phyloP scores from a whole-genome alignment of 2,113 vertebrate genomes.

The Motacilla alba region DNA sequence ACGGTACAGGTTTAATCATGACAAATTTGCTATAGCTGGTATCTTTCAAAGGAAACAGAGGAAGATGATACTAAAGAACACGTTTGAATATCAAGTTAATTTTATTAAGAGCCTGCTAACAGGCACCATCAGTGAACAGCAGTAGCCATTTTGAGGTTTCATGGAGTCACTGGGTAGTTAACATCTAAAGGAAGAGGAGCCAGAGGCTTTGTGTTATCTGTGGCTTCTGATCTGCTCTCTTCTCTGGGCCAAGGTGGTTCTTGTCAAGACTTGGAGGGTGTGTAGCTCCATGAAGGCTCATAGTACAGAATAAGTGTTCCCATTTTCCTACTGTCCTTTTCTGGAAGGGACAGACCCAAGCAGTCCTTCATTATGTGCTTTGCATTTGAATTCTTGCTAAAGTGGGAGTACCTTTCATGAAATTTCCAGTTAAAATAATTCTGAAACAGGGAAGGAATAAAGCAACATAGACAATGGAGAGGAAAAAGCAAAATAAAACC shows the following conservation, averaged over 20 bases:
- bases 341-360: constrained; percentile 68
- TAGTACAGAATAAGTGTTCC: constrained; percentile 76
- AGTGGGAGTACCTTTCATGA: constrained; percentile 55
- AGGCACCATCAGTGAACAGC: background rate
- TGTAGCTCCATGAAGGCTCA: constrained; percentile 60
- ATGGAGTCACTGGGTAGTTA: background rate
- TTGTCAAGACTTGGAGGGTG: constrained; percentile 70
- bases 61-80: background rate
- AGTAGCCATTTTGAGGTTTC: background rate
- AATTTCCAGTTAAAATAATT: constrained; percentile 84
- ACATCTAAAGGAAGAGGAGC: background rate
- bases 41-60: background rate
- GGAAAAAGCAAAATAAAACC: background rate
- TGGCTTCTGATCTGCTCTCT: constrained; percentile 68
- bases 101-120: background rate
- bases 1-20: background rate
- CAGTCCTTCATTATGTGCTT: background rate
- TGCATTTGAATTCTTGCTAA: constrained; percentile 32
- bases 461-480: background rate
- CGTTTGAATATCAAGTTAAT: background rate
- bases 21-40: background rate
- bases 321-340: constrained; percentile 80
- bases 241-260: constrained; percentile 64
- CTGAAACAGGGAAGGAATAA: constrained; percentile 20
- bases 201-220: background rate